Evolutionary conservation across 2,113 vertebrate species (phyloP).

Genomic region (Podarcis cretensis): DNA sequence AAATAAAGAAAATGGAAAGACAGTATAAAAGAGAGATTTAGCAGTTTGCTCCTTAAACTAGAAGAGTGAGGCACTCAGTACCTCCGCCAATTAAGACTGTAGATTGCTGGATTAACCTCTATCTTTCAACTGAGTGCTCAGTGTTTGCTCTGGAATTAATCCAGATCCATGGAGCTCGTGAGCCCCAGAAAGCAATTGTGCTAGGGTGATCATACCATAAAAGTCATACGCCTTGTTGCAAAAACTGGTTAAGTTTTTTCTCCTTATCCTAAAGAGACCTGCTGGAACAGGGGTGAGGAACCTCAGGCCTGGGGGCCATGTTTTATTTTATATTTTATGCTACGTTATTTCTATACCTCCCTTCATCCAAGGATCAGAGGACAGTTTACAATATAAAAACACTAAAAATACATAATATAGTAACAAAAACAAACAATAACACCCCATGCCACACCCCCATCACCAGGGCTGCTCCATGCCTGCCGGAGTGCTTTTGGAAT

Average conservation of each 20-base stretch:
- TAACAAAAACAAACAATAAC: too few species aligned
- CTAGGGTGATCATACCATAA: conserved; percentile 40
- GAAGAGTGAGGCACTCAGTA: conserved; percentile 34
- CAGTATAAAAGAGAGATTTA: not conserved
- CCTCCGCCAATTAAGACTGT: conserved; percentile 23
- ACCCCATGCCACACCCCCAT: too few species aligned
- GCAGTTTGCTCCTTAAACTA: not conserved
- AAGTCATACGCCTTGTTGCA: conserved; percentile 36
- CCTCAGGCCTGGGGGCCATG: too few species aligned
- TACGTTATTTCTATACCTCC: too few species aligned
- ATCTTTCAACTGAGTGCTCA: conserved; percentile 56
- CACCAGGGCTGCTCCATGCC: too few species aligned
- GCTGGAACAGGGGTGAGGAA: too few species aligned
- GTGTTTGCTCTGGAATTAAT: conserved; percentile 75
- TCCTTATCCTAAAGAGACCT: not conserved
- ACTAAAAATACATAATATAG: too few species aligned
- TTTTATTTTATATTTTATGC: too few species aligned
- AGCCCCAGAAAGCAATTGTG: conserved; percentile 53
- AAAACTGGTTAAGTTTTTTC: not conserved
- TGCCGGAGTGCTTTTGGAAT: too few species aligned
- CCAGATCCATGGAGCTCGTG: conserved; percentile 66
- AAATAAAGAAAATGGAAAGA: not conserved
- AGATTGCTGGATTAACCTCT: not conserved
- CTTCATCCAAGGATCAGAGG: too few species aligned
- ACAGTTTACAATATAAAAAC: too few species aligned